Conservation (phyloP, 2,888 invertebrate genomes). For the Pocota personata region DNA sequence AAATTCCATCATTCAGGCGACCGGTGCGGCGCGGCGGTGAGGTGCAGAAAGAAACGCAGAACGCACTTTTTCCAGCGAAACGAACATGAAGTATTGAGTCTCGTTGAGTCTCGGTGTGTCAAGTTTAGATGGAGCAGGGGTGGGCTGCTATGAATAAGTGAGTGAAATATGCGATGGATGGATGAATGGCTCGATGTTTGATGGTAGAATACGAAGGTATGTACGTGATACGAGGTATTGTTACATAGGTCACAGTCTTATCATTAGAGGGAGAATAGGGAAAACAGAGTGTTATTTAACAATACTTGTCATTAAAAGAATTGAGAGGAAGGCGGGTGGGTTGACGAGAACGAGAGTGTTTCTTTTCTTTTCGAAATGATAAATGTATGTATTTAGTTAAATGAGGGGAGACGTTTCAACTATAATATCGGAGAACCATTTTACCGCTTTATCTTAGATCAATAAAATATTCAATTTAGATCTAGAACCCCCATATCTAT, state of each 20-base stretch:
- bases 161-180: constrained; percentile 34
- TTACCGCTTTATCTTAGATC: too few species aligned
- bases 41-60: constrained; percentile 27
- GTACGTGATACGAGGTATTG: constrained; percentile 45
- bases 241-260: constrained; percentile 53
- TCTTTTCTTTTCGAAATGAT: constrained; percentile 22
- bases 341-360: constrained; percentile 21
- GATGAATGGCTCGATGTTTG: constrained; percentile 36
- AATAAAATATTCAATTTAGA: too few species aligned
- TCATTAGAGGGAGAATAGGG: constrained; percentile 10
- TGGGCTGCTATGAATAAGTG: constrained; percentile 21
- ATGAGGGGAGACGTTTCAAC: too few species aligned
- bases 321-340: neutral
- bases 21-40: neutral
- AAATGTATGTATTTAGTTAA: neutral
- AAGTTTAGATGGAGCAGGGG: constrained; percentile 20
- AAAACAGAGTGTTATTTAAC: constrained; percentile 39
- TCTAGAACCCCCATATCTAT: too few species aligned
- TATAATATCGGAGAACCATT: too few species aligned
- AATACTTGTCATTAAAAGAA: constrained; percentile 40
- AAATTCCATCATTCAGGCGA: constrained; percentile 55
- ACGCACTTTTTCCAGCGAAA: constrained; percentile 64
- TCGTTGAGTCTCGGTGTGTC: constrained; percentile 30
- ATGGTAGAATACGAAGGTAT: constrained; percentile 6
- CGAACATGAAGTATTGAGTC: constrained; percentile 42